phyloP scores from a whole-genome alignment of 1,140 invertebrate genomes.

The Bombus impatiens region DNA sequence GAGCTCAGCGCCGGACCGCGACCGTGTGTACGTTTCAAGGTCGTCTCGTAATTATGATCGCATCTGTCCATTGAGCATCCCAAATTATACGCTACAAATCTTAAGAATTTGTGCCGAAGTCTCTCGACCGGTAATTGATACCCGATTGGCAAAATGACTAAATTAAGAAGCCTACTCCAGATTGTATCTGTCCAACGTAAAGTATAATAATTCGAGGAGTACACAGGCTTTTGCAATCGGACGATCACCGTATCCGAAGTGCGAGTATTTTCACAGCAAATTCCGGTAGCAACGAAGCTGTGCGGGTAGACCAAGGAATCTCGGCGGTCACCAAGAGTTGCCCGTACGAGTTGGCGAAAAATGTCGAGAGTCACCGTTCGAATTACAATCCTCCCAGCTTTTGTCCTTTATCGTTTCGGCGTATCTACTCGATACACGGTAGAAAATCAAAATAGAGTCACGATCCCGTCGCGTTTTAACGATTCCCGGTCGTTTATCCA shows the following conservation, averaged over 20 bases:
- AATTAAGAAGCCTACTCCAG: slow-evolving; percentile 29
- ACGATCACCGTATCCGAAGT: slow-evolving; percentile 5
- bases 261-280: slow-evolving; percentile 20
- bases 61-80: slow-evolving; percentile 39
- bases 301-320: neutral
- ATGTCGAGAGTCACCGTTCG: slow-evolving; percentile 61
- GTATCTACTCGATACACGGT: slow-evolving; percentile 45
- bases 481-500: slow-evolving; percentile 82
- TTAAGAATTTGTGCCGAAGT: slow-evolving; percentile 1
- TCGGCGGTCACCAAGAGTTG: too few relatives aligned
- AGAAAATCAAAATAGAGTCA: slow-evolving; percentile 78
- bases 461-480: slow-evolving; percentile 77
- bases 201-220: slow-evolving; percentile 7
- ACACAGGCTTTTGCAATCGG: neutral
- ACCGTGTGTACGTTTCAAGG: slow-evolving; percentile 11
- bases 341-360: slow-evolving; percentile 11
- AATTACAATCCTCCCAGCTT: slow-evolving; percentile 57
- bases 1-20: neutral
- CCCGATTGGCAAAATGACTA: slow-evolving; percentile 46
- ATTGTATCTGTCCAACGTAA: slow-evolving; percentile 26
- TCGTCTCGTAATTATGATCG: slow-evolving; percentile 32
- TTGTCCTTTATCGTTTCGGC: slow-evolving; percentile 60
- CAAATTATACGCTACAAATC: slow-evolving; percentile 46
- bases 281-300: neutral
- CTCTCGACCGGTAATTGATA: slow-evolving; percentile 34